phyloP scores from a whole-genome alignment of 2,113 vertebrate genomes.

The Fregetta grallaria region DNA sequence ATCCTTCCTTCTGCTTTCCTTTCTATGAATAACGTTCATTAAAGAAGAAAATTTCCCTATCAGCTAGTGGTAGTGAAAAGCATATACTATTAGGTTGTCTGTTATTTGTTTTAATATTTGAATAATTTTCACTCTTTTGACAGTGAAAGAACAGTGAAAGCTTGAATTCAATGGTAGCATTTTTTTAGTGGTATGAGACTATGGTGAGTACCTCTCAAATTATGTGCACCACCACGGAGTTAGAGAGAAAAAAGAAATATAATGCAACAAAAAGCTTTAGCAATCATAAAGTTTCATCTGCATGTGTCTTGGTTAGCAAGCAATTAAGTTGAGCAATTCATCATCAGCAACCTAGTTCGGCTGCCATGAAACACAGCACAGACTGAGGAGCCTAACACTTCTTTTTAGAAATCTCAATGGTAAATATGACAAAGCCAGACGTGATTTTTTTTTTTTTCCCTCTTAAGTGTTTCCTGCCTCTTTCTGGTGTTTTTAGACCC shows the following conservation, averaged over 20 bases:
- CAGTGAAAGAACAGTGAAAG: neutral
- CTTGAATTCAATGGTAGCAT: neutral
- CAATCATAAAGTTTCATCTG: neutral
- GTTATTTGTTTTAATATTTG: neutral
- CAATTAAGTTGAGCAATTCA: neutral
- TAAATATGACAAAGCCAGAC: neutral
- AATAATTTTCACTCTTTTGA: neutral
- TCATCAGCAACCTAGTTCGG: neutral
- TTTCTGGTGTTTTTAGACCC: neutral
- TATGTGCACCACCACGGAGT: neutral
- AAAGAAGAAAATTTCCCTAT: neutral
- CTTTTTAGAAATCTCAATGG: neutral
- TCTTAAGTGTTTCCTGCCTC: neutral
- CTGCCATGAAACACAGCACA: neutral
- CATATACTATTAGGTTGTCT: neutral
- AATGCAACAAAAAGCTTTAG: neutral
- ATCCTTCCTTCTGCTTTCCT: neutral
- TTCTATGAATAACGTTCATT: neutral
- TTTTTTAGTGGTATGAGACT: neutral
- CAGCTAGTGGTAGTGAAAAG: neutral
- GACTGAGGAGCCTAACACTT: neutral
- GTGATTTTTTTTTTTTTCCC: neutral
- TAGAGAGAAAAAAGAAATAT: neutral
- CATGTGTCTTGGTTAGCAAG: neutral
- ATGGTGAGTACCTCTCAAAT: neutral